phyloP scores from a whole-genome alignment of 2,888 invertebrate species.

The Aethes cnicana region DNA sequence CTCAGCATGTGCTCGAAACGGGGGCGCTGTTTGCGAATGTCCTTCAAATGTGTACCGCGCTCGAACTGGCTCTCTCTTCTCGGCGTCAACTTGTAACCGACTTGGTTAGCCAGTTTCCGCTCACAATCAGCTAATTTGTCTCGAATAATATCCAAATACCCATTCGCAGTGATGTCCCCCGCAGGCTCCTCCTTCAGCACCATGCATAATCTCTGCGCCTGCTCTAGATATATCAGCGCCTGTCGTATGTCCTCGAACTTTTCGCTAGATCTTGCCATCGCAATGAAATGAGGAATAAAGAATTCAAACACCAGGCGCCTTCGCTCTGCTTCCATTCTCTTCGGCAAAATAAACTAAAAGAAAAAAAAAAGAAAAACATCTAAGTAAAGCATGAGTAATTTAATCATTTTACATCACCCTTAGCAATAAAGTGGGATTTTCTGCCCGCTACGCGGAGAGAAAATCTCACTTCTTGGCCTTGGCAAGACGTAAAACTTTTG shows the following conservation, averaged over 20 bases:
- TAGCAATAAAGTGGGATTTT: too few species aligned
- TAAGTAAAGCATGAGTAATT: neutral
- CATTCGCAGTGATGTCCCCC: conserved; percentile 78
- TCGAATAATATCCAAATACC: conserved; percentile 79
- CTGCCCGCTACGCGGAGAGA: too few species aligned
- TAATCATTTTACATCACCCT: too few species aligned
- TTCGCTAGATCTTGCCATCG: conserved; percentile 85
- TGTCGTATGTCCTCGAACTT: conserved; percentile 83
- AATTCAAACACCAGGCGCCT: conserved; percentile 85
- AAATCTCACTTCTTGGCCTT: too few species aligned
- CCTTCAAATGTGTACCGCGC: conserved; percentile 42
- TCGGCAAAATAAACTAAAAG: conserved; percentile 67
- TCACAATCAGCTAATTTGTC: conserved; percentile 76
- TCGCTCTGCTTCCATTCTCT: conserved; percentile 81
- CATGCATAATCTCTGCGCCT: conserved; percentile 85
- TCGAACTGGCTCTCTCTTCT: conserved; percentile 58
- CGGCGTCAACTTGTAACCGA: conserved; percentile 65
- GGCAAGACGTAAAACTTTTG: too few species aligned
- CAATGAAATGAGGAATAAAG: conserved; percentile 87
- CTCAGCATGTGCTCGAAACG: conserved; percentile 58
- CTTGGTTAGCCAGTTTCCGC: conserved; percentile 64
- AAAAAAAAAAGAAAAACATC: conserved; percentile 7
- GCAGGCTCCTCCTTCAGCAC: conserved; percentile 83
- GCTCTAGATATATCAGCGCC: conserved; percentile 86
- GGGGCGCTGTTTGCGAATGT: conserved; percentile 55